Evolutionary conservation across 2,888 invertebrate genomes (phyloP).

Genomic region (Dynastes tityus): DNA sequence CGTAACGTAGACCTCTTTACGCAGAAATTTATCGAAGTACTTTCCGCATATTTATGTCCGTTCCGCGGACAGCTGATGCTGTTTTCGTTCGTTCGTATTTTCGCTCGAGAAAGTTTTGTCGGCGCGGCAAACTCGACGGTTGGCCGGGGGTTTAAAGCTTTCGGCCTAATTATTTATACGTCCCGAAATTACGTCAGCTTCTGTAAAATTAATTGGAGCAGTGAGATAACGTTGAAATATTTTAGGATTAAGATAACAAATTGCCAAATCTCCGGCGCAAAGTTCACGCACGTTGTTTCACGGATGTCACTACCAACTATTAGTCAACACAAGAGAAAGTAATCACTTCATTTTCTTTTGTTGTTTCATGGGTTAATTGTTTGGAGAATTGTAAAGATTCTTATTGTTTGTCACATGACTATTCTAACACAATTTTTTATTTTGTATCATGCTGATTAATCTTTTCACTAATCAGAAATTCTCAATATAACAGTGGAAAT

Average conservation of each 20-base stretch:
- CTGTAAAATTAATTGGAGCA: conserved; percentile 51
- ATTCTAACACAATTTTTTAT: too few species aligned
- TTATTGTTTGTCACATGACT: neutral
- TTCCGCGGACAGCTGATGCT: conserved; percentile 36
- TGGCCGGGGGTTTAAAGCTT: conserved; percentile 30
- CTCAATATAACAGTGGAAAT: too few species aligned
- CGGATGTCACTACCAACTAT: conserved; percentile 46
- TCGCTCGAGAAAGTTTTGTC: conserved; percentile 32
- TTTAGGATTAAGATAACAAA: conserved; percentile 51
- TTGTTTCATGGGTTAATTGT: conserved; percentile 18
- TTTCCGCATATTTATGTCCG: conserved; percentile 45
- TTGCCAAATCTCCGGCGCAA: conserved; percentile 46
- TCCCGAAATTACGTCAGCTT: conserved; percentile 45
- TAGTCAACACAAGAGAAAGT: conserved; percentile 39
- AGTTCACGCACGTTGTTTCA: conserved; percentile 43
- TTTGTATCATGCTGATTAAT: too few species aligned
- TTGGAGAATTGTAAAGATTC: neutral
- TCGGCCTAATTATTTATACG: conserved; percentile 47
- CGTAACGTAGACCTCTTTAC: conserved; percentile 22
- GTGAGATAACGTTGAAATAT: conserved; percentile 52
- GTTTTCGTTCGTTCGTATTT: conserved; percentile 40
- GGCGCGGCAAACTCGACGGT: conserved; percentile 9
- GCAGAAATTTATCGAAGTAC: conserved; percentile 41
- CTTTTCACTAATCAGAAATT: too few species aligned
- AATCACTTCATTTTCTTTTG: conserved; percentile 27